phyloP scores from a whole-genome alignment of 2,113 vertebrate genomes.

The Sporophila hypoxantha region DNA sequence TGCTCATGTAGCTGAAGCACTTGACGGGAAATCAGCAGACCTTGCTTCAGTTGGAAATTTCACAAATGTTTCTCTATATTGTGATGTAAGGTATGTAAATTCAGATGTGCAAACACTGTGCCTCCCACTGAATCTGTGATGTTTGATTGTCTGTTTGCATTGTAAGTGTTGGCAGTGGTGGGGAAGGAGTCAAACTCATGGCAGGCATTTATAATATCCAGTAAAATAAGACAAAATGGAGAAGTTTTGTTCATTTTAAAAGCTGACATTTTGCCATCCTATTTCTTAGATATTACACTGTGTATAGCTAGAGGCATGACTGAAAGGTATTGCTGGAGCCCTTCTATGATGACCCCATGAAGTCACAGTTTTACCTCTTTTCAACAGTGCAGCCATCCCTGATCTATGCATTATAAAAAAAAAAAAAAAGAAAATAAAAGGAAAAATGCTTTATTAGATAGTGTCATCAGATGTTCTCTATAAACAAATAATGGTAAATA shows the following conservation, averaged over 20 bases:
- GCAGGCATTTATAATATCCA: not conserved
- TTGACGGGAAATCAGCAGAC: not conserved
- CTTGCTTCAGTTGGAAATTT: not conserved
- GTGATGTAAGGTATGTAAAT: not conserved
- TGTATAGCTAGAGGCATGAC: not conserved
- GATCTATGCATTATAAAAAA: not conserved
- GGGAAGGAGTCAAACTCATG: not conserved
- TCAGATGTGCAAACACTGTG: not conserved
- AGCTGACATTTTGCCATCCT: not conserved
- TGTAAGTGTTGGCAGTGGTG: not conserved
- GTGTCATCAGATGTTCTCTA: not conserved
- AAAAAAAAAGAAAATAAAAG: not conserved
- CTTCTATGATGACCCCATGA: not conserved
- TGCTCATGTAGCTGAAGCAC: not conserved
- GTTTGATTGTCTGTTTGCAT: not conserved
- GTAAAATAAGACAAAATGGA: not conserved
- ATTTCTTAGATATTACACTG: not conserved
- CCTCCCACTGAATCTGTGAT: not conserved
- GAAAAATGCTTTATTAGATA: not conserved
- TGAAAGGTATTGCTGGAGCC: not conserved
- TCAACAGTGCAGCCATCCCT: not conserved
- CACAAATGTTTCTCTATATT: not conserved
- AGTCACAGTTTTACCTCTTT: not conserved
- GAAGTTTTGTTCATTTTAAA: not conserved
- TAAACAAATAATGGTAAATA: not conserved